Evolutionary conservation across 2,113 vertebrate genomes (phyloP).

Genomic region (Toxotes jaculatrix): DNA sequence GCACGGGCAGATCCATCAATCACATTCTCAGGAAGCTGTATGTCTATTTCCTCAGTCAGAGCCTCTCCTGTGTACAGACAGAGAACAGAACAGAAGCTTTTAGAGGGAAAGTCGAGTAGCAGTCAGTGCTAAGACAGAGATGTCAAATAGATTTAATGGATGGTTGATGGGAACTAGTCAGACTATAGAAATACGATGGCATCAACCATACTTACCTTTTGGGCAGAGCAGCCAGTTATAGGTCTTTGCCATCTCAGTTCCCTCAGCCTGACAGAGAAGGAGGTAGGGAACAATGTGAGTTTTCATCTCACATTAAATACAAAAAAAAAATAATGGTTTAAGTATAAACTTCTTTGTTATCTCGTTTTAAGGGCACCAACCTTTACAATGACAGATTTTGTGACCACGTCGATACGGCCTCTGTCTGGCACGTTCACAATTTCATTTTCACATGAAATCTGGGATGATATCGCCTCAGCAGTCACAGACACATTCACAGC

Average conservation of each 20-base stretch:
- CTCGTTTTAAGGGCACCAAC: slow-evolving; percentile 59
- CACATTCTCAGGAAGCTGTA: slow-evolving; percentile 70
- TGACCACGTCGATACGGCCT: slow-evolving; percentile 85
- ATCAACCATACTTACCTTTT: slow-evolving; percentile 60
- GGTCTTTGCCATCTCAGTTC: slow-evolving; percentile 62
- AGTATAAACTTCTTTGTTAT: neutral
- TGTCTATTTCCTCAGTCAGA: slow-evolving; percentile 59
- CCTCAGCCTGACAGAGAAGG: slow-evolving; percentile 71
- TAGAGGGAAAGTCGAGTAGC: neutral
- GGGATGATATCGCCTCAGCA: slow-evolving; percentile 83
- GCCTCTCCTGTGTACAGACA: slow-evolving; percentile 54
- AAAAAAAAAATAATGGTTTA: too few relatives aligned
- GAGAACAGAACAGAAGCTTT: slow-evolving; percentile 4
- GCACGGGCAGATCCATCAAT: slow-evolving; percentile 73
- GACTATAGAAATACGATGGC: neutral
- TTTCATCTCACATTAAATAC: neutral
- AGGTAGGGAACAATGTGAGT: neutral
- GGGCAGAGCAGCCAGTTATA: slow-evolving; percentile 77
- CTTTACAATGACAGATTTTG: slow-evolving; percentile 86
- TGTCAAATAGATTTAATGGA: neutral
- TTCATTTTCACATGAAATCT: slow-evolving; percentile 79
- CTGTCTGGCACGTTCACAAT: slow-evolving; percentile 83
- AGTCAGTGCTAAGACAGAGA: neutral
- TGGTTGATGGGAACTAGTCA: neutral
- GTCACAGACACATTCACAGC: slow-evolving; percentile 83